Conservation (phyloP, 2,888 invertebrate genomes). For the Hesperia comma region DNA sequence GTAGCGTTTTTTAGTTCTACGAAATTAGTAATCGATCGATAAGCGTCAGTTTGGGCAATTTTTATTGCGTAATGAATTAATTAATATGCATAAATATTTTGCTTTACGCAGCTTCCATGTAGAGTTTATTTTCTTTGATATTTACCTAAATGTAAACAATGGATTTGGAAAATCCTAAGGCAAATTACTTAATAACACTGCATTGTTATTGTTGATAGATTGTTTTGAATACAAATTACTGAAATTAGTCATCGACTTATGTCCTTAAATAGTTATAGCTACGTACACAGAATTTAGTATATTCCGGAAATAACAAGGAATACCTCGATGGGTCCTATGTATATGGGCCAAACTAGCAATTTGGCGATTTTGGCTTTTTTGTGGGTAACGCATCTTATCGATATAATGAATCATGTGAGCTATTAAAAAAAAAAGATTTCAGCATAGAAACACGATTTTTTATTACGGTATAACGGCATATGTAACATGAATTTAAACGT, state of each 20-base stretch:
- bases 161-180: not conserved
- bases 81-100: slow-evolving; percentile 31
- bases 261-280: not conserved
- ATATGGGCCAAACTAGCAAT: no score
- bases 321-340: no score
- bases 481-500: no score
- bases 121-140: not conserved
- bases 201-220: not conserved
- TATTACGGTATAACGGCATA: no score
- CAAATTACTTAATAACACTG: not conserved
- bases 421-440: no score
- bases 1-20: slow-evolving; percentile 58
- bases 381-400: no score
- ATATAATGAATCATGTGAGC: no score
- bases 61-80: slow-evolving; percentile 55
- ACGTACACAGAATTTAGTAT: not conserved
- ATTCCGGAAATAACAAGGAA: not conserved
- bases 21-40: slow-evolving; percentile 63
- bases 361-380: no score
- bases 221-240: not conserved
- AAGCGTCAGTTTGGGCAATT: slow-evolving; percentile 55
- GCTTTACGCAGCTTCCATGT: not conserved
- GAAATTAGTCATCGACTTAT: not conserved
- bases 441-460: no score
- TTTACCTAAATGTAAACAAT: not conserved